A percentile compares a stretch with the other conserved stretches of the same genome.
Conservation (phyloP, 2,113 vertebrate species). For the Balaeniceps rex region DNA sequence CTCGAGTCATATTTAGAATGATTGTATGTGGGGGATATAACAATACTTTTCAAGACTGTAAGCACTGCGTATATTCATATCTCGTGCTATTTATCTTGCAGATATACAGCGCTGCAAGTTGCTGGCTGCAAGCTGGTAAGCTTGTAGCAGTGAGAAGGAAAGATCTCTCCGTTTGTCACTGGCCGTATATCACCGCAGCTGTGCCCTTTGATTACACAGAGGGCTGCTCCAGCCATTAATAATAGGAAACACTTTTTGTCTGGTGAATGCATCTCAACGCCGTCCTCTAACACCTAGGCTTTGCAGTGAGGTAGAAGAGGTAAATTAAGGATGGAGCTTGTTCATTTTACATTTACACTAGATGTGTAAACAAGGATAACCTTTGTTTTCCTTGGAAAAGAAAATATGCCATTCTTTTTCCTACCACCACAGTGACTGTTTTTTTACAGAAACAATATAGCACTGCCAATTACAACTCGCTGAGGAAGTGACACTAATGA, state of each 20-base stretch:
- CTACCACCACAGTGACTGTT: background rate
- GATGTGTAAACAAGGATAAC: slow-evolving; percentile 53
- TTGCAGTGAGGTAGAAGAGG: slow-evolving; percentile 57
- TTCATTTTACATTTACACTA: slow-evolving; percentile 58
- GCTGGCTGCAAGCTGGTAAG: slow-evolving; percentile 68
- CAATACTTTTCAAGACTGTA: slow-evolving; percentile 75
- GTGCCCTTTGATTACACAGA: slow-evolving; percentile 84
- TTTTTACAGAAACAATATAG: slow-evolving; percentile 25
- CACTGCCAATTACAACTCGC: slow-evolving; percentile 24
- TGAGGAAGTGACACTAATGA: slow-evolving; percentile 45
- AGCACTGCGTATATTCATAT: slow-evolving; percentile 76
- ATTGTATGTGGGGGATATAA: slow-evolving; percentile 72
- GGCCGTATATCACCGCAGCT: slow-evolving; percentile 78
- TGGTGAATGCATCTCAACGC: slow-evolving; percentile 65
- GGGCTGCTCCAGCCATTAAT: slow-evolving; percentile 80
- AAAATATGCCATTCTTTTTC: slow-evolving; percentile 15
- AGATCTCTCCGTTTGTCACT: slow-evolving; percentile 72
- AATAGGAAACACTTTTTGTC: slow-evolving; percentile 79
- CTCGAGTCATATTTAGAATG: slow-evolving; percentile 71
- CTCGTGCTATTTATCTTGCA: slow-evolving; percentile 78
- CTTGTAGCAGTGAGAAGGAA: slow-evolving; percentile 68
- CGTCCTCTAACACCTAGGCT: slow-evolving; percentile 68
- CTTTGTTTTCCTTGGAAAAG: slow-evolving; percentile 55
- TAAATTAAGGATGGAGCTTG: slow-evolving; percentile 67
- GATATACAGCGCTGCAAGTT: slow-evolving; percentile 72